Percentiles rank a stretch among this genome's conserved stretches.
phyloP scores from a whole-genome alignment of 1,140 invertebrate genomes.

The Brachionus angularis region DNA sequence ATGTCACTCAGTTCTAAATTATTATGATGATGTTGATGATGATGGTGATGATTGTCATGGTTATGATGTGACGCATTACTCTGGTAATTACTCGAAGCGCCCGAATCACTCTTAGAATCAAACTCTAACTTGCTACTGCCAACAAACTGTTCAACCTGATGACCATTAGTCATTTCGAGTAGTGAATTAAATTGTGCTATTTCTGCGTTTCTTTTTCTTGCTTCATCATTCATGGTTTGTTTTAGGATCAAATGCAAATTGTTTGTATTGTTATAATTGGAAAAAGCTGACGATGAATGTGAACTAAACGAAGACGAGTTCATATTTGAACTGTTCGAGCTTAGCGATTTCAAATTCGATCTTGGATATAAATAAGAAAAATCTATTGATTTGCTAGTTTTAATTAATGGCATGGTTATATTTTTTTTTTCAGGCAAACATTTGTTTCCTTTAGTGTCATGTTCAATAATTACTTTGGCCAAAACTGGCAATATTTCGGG shows the following conservation, averaged over 20 bases:
- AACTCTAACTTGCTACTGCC: slow-evolving; percentile 24
- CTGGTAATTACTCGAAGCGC: neutral
- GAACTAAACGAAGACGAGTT: neutral
- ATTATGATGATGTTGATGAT: neutral
- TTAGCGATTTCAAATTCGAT: neutral
- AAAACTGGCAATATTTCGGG: slow-evolving; percentile 20
- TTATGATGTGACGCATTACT: too few relatives aligned
- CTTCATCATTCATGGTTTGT: neutral
- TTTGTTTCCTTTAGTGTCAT: neutral
- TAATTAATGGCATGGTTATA: neutral
- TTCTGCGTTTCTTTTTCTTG: neutral
- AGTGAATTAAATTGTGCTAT: slow-evolving; percentile 12
- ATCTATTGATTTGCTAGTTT: neutral
- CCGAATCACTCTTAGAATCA: neutral
- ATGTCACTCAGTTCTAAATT: slow-evolving; percentile 11
- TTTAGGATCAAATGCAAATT: neutral
- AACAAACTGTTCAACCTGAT: slow-evolving; percentile 2
- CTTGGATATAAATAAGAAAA: neutral
- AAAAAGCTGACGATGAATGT: neutral
- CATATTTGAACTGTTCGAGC: neutral
- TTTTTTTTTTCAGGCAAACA: neutral
- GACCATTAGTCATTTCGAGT: slow-evolving; percentile 10
- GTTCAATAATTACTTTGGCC: slow-evolving; percentile 22
- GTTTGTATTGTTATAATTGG: slow-evolving; percentile 17
- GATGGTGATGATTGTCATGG: too few relatives aligned